These are phyloP conservation scores for Forbesichthys papilliferus DNA, from an alignment of 2,113 vertebrate genomes.

Conservation along the genomic window DNA sequence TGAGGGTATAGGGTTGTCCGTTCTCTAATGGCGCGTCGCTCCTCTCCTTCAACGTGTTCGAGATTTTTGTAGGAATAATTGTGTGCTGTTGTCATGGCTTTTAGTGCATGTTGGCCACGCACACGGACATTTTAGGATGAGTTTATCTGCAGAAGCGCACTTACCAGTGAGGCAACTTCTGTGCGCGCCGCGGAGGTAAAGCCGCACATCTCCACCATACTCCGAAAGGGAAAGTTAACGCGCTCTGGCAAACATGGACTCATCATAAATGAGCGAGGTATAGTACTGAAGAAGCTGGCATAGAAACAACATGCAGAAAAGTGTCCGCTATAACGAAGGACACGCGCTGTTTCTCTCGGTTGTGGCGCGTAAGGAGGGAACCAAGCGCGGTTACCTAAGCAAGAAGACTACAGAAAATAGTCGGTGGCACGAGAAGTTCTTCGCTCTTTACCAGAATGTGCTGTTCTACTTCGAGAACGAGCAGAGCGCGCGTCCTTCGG, in stretches of 20 bases:
- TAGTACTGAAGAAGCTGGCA: background rate
- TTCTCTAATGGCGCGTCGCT: conserved; percentile 2
- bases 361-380: conserved; percentile 93
- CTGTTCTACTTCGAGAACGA: conserved; percentile 97
- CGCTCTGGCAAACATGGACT: conserved; percentile 30
- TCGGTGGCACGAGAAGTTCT: conserved; percentile 97
- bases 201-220: conserved; percentile 8
- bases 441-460: conserved; percentile 94
- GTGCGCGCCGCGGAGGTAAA: conserved; percentile 53
- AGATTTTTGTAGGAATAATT: background rate
- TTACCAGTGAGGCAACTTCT: conserved; percentile 67
- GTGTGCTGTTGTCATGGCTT: conserved; percentile 45
- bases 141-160: conserved; percentile 45
- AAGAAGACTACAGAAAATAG: conserved; percentile 94
- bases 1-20: conserved; percentile 22
- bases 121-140: conserved; percentile 47
- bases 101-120: conserved; percentile 24
- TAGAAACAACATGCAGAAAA: conserved; percentile 89
- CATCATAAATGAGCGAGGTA: conserved; percentile 35
- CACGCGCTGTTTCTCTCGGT: conserved; percentile 90
- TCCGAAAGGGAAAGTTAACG: conserved; percentile 47
- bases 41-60: background rate
- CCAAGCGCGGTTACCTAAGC: conserved; percentile 89
- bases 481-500: conserved; percentile 90
- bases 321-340: conserved; percentile 94